Base-by-base conservation (phyloP, 2,113 vertebrate genomes). In the Monarcha castaneiventris region DNA sequence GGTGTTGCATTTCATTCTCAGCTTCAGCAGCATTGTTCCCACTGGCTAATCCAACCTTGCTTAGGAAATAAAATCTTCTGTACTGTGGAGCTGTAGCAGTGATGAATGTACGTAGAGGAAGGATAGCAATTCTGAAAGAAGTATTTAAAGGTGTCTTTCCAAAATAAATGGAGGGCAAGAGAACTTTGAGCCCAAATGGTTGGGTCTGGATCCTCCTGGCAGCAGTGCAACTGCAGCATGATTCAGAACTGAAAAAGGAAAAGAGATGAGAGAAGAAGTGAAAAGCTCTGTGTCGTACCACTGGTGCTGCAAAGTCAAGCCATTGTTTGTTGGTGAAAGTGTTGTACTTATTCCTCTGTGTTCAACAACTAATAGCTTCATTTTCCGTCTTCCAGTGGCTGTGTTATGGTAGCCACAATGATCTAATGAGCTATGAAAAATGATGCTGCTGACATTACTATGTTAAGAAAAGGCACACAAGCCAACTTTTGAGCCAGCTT, bases 151-250 rank as follows among this genome's bases (percentile, higher is more conserved):
- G 6, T 51, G 13, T 76, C 30, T 90, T 83, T 89, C 49, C 29
- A 72, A 82, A 52, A 77, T 11, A 39, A 81, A 67, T 35, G 66
- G 46, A 44, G 55, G 13, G 48, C 39, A 87, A 78, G 59, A 67
- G 63, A 76, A 30, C 25, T 89, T 76, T n/a, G 20, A 61, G 37
- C 37, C 13, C 3, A 4, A 43, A 23, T 0, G 0, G 3, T 8
- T 76, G 18, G 11, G 7, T 69, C 67, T 69, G 72, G 33, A n/a
- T 86, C 48, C 39, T 85, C 48, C 21, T 74, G 74, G 23, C 58
- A 84, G 29, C 23, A 54, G 44, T 87, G 22, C 30, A 49, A 41
- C 21, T 41, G 33, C 39, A 72, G 7, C 0, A 0, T 56, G 54
- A 49, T 27, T 63, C 74, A 64, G 58, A 56, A 52, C 5, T 64